A percentile compares a stretch with the other conserved stretches of the same genome.
Evolutionary conservation across 2,888 invertebrate species (phyloP).

Genomic region (Chelonus formosanus): DNA sequence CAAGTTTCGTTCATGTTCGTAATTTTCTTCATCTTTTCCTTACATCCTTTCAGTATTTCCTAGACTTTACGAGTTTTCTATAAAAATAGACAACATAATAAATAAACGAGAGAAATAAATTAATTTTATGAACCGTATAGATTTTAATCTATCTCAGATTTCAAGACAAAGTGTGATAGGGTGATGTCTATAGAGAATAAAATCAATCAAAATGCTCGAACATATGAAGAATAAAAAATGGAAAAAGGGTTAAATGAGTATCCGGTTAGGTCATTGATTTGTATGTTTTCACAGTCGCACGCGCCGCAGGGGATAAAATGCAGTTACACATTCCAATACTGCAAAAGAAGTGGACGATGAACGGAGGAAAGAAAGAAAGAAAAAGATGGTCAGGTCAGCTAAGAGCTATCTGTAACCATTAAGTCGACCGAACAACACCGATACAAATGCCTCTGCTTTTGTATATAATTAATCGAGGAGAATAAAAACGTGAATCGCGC

Average conservation of each 20-base stretch:
- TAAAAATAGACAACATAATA: neutral
- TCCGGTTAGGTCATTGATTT: conserved; percentile 12
- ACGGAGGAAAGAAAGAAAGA: neutral
- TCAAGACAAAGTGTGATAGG: neutral
- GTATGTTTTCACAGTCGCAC: conserved; percentile 18
- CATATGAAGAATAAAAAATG: neutral
- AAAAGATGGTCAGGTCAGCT: conserved; percentile 12
- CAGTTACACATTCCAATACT: conserved; percentile 25
- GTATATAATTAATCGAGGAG: conserved; percentile 31
- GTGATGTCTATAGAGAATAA: conserved; percentile 5
- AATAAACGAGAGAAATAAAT: neutral
- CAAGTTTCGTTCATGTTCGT: too few relatives aligned
- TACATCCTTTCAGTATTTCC: too few relatives aligned
- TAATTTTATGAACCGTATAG: neutral
- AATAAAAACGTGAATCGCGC: conserved; percentile 26
- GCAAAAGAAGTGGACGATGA: conserved; percentile 9
- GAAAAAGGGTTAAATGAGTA: conserved; percentile 2
- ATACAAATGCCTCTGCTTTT: conserved; percentile 23
- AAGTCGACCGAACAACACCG: conserved; percentile 16
- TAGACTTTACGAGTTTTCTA: too few relatives aligned
- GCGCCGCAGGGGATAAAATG: conserved; percentile 18
- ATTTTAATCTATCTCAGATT: conserved; percentile 1
- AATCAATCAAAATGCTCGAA: conserved; percentile 15
- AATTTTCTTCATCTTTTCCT: too few relatives aligned
- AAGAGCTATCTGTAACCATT: conserved; percentile 26